Percentiles rank a stretch among this genome's conserved stretches.
Evolutionary conservation across 2,113 vertebrate species (phyloP).

Genomic region (Myrmecophaga tridactyla): DNA sequence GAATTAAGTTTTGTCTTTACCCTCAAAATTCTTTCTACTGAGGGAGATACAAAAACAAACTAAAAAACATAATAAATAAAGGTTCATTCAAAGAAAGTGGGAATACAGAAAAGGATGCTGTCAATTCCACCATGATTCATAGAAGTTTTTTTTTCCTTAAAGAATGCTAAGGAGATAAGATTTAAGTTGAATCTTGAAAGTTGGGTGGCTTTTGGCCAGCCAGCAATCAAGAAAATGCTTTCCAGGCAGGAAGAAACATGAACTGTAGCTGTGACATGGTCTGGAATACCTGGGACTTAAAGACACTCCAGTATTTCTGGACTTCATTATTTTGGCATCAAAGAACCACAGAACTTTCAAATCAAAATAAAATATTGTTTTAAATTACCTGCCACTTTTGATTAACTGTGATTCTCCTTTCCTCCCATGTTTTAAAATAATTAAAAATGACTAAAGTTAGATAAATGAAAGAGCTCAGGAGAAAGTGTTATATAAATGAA

Average conservation of each 20-base stretch:
- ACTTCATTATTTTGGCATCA: conserved; percentile 8
- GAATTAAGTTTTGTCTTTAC: not conserved
- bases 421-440: not conserved
- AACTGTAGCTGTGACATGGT: not conserved
- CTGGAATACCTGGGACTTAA: not conserved
- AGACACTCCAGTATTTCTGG: not conserved
- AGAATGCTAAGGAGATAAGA: not conserved
- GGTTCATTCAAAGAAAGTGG: not conserved
- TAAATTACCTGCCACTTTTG: not conserved
- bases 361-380: conserved; percentile 39
- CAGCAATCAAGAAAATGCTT: not conserved
- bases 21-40: not conserved
- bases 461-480: not conserved
- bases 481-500: not conserved
- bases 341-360: conserved; percentile 2
- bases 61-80: not conserved
- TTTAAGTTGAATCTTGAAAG: conserved; percentile 28
- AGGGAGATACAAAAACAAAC: not conserved
- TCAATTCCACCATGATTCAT: not conserved
- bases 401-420: conserved; percentile 1
- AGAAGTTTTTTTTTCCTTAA: not conserved
- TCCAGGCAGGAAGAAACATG: not conserved
- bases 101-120: not conserved
- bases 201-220: not conserved
- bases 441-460: not conserved